Evolutionary conservation across 1,140 invertebrate genomes (phyloP), one percentile per base, ranked within the genome.

Genomic region (Drosophila ficusphila): DNA sequence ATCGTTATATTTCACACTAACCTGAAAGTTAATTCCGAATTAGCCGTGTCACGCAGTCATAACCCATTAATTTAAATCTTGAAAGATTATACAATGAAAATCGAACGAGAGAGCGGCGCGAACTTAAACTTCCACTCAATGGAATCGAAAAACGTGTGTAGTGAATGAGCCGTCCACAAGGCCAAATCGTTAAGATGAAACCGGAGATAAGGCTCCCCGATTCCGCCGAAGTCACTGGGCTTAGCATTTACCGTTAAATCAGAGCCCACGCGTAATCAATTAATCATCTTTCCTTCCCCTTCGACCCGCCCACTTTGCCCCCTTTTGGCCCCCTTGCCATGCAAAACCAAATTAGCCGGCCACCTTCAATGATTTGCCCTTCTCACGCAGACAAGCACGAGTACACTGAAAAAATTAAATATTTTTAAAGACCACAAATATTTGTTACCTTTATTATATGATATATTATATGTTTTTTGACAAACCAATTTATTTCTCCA

Each of bases 181-280:
- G 60, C 54, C 54, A 64, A 64, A 64, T 60, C 60, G 34, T 64
- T 60, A 46, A 61, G 39, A 61, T 64, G 60, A 60, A 64, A 64
- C 25, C 34, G 23, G 19, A 67, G 62, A 64, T 64, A 67, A 16
- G n/a, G 38, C 48, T 0, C 7, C 18, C 9, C 5, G 11, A 25
- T 7, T 9, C 16, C 9, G 1, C 23, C 18, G 21, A 19, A 38
- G 31, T 27, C 41, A 25, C 21, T 38, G 56, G 23, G 31, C 21
- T 19, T 36, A 42, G 33, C 25, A 27, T 39, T 62, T 39, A 67
- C 62, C 62, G 58, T 64, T 49, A 44, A 47, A 47, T 36, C 36
- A 33, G 46, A 46, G 33, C 65, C 65, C 74, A 78, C 52, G 74
- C 64, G 76, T 60, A 78, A 60, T 67, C 76, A 78, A 78, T 78